Percentiles rank a stretch among this genome's conserved stretches.
phyloP scores from a whole-genome alignment of 2,797 vertebrate species.

The Pseudochirops corinnae region DNA sequence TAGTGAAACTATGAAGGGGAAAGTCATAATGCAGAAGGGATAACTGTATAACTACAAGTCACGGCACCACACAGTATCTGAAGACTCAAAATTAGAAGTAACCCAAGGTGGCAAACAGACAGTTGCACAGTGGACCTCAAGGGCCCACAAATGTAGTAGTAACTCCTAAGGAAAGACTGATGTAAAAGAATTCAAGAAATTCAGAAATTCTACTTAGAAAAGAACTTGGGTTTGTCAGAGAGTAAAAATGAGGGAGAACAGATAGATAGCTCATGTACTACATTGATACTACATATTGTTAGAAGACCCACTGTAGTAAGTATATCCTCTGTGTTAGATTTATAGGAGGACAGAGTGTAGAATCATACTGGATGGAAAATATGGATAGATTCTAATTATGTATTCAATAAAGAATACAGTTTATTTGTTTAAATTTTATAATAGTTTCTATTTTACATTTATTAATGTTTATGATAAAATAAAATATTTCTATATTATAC shows the following conservation, averaged over 20 bases:
- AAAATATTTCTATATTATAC: too few species aligned
- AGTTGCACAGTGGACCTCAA: background rate
- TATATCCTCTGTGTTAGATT: too few species aligned
- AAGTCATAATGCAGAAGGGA: background rate
- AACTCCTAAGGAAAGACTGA: background rate
- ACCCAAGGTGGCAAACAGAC: background rate
- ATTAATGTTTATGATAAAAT: too few species aligned
- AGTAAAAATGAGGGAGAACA: background rate
- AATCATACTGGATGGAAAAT: too few species aligned
- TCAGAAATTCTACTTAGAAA: background rate
- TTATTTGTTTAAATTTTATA: too few species aligned
- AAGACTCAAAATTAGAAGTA: background rate
- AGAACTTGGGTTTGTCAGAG: background rate
- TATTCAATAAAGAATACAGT: too few species aligned
- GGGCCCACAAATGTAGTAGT: background rate
- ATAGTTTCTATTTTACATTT: too few species aligned
- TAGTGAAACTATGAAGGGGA: background rate
- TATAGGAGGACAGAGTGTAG: too few species aligned
- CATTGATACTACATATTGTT: background rate
- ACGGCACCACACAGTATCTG: background rate
- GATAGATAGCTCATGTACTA: background rate
- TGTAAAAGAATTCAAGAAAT: background rate
- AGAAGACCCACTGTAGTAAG: too few species aligned
- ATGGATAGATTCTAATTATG: too few species aligned
- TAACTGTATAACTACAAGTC: background rate